A percentile compares a stretch with the other conserved stretches of the same genome.
phyloP scores from a whole-genome alignment of 2,888 invertebrate genomes.

The Gonocerus acuteangulatus region DNA sequence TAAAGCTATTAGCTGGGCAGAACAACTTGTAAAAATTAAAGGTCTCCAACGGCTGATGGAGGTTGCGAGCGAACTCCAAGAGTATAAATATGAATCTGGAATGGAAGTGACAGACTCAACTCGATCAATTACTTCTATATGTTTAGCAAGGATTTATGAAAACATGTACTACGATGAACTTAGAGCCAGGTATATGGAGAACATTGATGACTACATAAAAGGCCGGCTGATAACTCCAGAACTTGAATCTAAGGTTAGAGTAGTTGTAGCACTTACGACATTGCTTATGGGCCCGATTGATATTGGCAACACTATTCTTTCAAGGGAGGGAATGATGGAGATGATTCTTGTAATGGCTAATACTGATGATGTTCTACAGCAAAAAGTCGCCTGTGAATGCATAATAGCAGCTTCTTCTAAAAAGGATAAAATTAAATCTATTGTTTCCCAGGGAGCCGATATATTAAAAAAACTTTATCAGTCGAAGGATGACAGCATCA shows the following conservation, averaged over 20 bases:
- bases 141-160: conserved; percentile 83
- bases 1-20: conserved; percentile 79
- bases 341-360: conserved; percentile 97
- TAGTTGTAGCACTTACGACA: conserved; percentile 79
- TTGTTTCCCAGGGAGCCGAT: conserved; percentile 80
- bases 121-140: conserved; percentile 82
- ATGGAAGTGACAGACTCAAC: conserved; percentile 86
- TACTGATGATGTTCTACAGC: conserved; percentile 79
- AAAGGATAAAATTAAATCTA: conserved; percentile 88
- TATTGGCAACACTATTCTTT: conserved; percentile 79
- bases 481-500: conserved; percentile 80
- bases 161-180: conserved; percentile 90
- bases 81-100: conserved; percentile 83
- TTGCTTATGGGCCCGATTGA: conserved; percentile 86
- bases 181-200: conserved; percentile 61
- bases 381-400: conserved; percentile 93
- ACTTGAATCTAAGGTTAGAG: conserved; percentile 64
- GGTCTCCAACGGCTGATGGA: conserved; percentile 71
- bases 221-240: conserved; percentile 77
- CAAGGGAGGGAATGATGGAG: conserved; percentile 78
- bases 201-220: conserved; percentile 78
- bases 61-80: conserved; percentile 86
- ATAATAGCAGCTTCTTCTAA: conserved; percentile 94
- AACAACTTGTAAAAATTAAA: conserved; percentile 71
- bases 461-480: conserved; percentile 90